Base-by-base conservation (phyloP, 2,888 invertebrate genomes). In the Herminia tarsipennalis region DNA sequence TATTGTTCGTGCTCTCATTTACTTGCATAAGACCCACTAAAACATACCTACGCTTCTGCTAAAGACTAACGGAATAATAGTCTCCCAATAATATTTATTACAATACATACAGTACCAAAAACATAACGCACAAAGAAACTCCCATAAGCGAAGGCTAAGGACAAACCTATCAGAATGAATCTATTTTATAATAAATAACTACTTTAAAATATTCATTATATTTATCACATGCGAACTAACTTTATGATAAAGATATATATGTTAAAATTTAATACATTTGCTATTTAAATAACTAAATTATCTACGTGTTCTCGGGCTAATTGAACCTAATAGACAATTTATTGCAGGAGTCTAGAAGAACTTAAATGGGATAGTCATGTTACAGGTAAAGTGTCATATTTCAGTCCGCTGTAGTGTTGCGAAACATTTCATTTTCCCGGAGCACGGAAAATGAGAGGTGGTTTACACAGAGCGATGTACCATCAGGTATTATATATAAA, bases 331-430 rank as follows among this genome's bases (percentile, higher is more conserved):
- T 39, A 42, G 33, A 34, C 13, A 47, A 38, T 32, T 38, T 40
- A 47, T 29, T 45, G 18, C 13, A 18, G 13, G 38, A 41, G 34
- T 45, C 17, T 30, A 16, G 17, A 4, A 28, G 10, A 52, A 56
- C 41, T 56, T 47, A 49, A 60, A 65, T 49, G 46, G 36, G 52
- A 37, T 39, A 39, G 49, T 56, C 40, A 39, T 65, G 56, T 59
- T 35, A 18, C 36, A 40, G 37, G 34, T 47, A 45, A 6, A 21
- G 30, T 33, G 35, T 48, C 41, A 39, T 42, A 55, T 60, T 56
- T 51, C 39, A 49, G 33, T 25, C 12, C 27, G 10, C 40, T 30
- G 8, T 14, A 64, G 40, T 45, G 48, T 30, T 51, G 42, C 27
- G 42, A 27, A 13, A 27, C 24, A 29, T 38, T 25, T 10, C 21